Evolutionary conservation across 1,140 invertebrate genomes (phyloP).

Genomic region (Anthonomus grandis): DNA sequence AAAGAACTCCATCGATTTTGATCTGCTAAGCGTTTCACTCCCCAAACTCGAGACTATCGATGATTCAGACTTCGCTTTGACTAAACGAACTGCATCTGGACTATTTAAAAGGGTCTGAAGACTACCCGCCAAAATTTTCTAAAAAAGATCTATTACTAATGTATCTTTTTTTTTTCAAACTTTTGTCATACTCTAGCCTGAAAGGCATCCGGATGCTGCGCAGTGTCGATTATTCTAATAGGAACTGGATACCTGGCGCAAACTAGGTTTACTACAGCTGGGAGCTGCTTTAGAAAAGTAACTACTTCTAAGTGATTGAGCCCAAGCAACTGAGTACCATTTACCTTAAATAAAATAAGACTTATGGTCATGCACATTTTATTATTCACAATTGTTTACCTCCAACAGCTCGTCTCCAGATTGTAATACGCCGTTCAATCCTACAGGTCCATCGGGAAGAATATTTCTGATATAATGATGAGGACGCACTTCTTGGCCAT

Average conservation of each 20-base stretch:
- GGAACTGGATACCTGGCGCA: conserved; percentile 63
- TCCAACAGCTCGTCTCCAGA: conserved; percentile 66
- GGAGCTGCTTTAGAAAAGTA: conserved; percentile 82
- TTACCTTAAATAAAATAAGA: conserved; percentile 63
- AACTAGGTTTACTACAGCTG: conserved; percentile 81
- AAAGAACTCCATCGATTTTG: conserved; percentile 78
- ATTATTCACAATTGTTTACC: conserved; percentile 45
- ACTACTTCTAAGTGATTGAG: conserved; percentile 91
- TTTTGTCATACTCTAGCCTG: conserved; percentile 66
- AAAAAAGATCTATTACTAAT: no score
- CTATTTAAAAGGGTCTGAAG: conserved; percentile 63
- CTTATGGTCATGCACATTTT: background rate
- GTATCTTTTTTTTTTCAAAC: no score
- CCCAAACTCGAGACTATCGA: conserved; percentile 63
- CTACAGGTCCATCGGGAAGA: conserved; percentile 79
- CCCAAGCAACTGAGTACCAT: conserved; percentile 81
- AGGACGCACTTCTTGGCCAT: conserved; percentile 70
- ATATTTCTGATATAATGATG: conserved; percentile 81
- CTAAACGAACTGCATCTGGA: conserved; percentile 60
- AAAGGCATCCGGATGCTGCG: conserved; percentile 63
- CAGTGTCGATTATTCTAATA: conserved; percentile 58
- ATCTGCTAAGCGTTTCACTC: conserved; percentile 58
- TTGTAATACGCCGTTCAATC: conserved; percentile 59
- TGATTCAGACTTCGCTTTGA: conserved; percentile 84
- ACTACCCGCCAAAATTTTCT: conserved; percentile 67